Conservation (phyloP, 2,888 invertebrate genomes). For the Mythimna lalbum region DNA sequence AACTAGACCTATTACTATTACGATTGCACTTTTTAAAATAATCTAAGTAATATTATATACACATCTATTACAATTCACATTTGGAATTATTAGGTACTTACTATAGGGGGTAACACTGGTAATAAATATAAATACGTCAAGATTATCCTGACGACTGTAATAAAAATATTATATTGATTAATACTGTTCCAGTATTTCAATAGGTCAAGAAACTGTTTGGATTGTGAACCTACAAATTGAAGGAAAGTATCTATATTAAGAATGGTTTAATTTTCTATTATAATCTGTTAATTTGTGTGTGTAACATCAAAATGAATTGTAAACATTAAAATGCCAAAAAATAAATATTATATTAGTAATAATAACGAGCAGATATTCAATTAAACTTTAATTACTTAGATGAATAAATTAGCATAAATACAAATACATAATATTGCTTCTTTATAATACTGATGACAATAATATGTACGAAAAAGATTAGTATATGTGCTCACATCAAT, state of each 20-base stretch:
- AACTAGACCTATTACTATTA: constrained; percentile 76
- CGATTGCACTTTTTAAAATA: constrained; percentile 86
- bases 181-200: constrained; percentile 11
- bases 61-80: constrained; percentile 67
- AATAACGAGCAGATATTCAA: constrained; percentile 9
- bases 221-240: not conserved
- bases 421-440: constrained; percentile 46
- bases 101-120: constrained; percentile 44
- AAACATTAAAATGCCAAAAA: not conserved
- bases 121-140: constrained; percentile 29
- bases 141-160: constrained; percentile 1
- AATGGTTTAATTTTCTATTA: not conserved
- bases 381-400: not conserved
- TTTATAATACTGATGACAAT: constrained; percentile 58
- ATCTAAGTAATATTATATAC: constrained; percentile 73
- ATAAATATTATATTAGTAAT: not conserved
- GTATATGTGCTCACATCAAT: constrained; percentile 33
- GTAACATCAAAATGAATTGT: constrained; percentile 1
- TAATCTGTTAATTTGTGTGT: not conserved
- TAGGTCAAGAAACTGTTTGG: not conserved
- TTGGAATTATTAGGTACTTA: constrained; percentile 57
- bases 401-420: constrained; percentile 25
- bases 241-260: not conserved
- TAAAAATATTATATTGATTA: constrained; percentile 29
- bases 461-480: constrained; percentile 52